Percentiles rank a stretch among this genome's conserved stretches.
Evolutionary conservation across 1,140 invertebrate genomes (phyloP).

Genomic region (Drosophila pseudoobscura): DNA sequence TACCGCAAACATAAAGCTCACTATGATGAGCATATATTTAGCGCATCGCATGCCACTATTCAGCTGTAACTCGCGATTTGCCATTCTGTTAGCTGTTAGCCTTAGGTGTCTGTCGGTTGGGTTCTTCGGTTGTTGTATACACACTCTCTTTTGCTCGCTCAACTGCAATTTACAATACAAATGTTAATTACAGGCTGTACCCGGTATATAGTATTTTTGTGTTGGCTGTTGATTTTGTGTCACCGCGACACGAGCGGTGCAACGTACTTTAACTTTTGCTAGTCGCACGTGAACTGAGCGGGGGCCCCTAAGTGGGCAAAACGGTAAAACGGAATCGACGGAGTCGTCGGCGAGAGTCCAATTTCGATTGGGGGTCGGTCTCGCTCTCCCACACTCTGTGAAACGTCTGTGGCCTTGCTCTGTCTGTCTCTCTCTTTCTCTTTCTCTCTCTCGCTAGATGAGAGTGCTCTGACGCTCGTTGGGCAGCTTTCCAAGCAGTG

Average conservation of each 20-base stretch:
- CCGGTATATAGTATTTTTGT: slow-evolving; percentile 37
- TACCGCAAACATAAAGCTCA: slow-evolving; percentile 94
- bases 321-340: slow-evolving; percentile 50
- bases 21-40: slow-evolving; percentile 92
- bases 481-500: slow-evolving; percentile 25
- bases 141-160: slow-evolving; percentile 2
- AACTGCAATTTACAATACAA: slow-evolving; percentile 34
- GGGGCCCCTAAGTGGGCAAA: slow-evolving; percentile 43
- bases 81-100: slow-evolving; percentile 50
- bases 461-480: slow-evolving; percentile 7
- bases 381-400: slow-evolving; percentile 30
- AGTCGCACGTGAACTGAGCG: slow-evolving; percentile 67
- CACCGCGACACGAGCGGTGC: slow-evolving; percentile 13
- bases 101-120: not conserved
- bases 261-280: slow-evolving; percentile 75
- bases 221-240: slow-evolving; percentile 26
- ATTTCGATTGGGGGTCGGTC: slow-evolving; percentile 13
- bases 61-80: slow-evolving; percentile 81
- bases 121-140: not conserved
- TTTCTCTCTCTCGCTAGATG: slow-evolving; percentile 8
- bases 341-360: slow-evolving; percentile 48
- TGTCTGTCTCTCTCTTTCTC: slow-evolving; percentile 17
- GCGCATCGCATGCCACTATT: slow-evolving; percentile 91
- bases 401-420: slow-evolving; percentile 19
- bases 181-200: slow-evolving; percentile 29